Evolutionary conservation across 1,140 invertebrate genomes (phyloP).

Genomic region (Zaprionus taronus): DNA sequence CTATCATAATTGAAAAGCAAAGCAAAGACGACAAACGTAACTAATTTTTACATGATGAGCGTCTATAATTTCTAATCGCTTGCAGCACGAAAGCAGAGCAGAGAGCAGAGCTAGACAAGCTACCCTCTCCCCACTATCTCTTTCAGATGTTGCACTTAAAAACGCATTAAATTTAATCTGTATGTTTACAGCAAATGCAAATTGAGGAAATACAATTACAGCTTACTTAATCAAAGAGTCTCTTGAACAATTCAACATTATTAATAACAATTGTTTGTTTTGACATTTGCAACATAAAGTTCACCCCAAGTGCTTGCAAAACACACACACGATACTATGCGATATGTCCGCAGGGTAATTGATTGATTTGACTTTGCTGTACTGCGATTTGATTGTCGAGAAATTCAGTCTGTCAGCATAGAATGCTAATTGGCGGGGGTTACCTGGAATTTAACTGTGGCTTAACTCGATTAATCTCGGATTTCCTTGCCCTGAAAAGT

Average conservation of each 20-base stretch:
- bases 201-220: neutral
- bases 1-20: neutral
- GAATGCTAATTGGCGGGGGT: neutral
- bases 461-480: neutral
- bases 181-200: neutral
- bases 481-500: neutral
- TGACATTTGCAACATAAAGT: neutral
- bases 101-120: neutral
- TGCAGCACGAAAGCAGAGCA: neutral
- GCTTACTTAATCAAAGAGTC: neutral
- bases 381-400: neutral
- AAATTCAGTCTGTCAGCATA: neutral
- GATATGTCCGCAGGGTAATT: neutral
- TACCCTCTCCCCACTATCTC: neutral
- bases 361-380: neutral
- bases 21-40: neutral
- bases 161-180: slow-evolving; percentile 3
- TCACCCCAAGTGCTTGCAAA: neutral
- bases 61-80: slow-evolving; percentile 16
- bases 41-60: slow-evolving; percentile 3
- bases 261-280: neutral
- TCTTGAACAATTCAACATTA: neutral
- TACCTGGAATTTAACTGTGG: neutral
- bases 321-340: neutral
- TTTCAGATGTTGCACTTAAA: neutral